phyloP scores from a whole-genome alignment of 2,888 invertebrate genomes.

The Leptinotarsa rubiginosa region DNA sequence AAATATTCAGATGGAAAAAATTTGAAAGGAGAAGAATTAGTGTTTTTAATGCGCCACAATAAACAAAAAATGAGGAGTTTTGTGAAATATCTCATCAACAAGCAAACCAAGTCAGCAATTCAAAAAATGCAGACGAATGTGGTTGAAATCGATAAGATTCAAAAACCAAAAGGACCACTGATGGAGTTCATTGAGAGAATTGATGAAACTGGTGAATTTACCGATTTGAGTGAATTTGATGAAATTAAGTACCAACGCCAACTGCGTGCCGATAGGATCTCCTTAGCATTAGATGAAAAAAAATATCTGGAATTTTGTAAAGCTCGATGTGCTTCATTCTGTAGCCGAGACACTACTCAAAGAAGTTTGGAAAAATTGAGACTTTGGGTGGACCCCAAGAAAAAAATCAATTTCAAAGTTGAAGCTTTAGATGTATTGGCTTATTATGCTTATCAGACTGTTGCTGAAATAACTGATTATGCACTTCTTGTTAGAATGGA shows the following conservation, averaged over 20 bases:
- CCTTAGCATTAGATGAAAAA: slow-evolving; percentile 69
- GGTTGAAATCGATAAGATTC: slow-evolving; percentile 67
- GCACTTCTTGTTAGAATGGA: slow-evolving; percentile 86
- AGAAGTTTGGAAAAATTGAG: slow-evolving; percentile 68
- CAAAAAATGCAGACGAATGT: slow-evolving; percentile 59
- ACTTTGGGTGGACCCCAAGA: slow-evolving; percentile 73
- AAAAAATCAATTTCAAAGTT: slow-evolving; percentile 72
- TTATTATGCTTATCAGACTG: slow-evolving; percentile 90
- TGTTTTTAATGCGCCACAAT: slow-evolving; percentile 87
- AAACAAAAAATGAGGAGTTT: slow-evolving; percentile 81
- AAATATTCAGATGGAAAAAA: slow-evolving; percentile 73
- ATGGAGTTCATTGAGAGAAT: slow-evolving; percentile 69
- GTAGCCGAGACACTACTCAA: slow-evolving; percentile 57
- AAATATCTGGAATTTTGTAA: slow-evolving; percentile 84
- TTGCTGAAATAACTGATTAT: slow-evolving; percentile 88
- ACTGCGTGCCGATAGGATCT: slow-evolving; percentile 74
- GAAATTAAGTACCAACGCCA: slow-evolving; percentile 71
- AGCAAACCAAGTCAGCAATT: slow-evolving; percentile 67
- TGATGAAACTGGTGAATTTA: slow-evolving; percentile 71
- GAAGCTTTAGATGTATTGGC: slow-evolving; percentile 82
- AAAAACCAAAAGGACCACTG: slow-evolving; percentile 66
- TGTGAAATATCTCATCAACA: slow-evolving; percentile 77
- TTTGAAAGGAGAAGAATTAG: slow-evolving; percentile 72
- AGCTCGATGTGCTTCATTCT: slow-evolving; percentile 82
- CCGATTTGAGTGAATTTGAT: slow-evolving; percentile 69